Conservation (phyloP, 2,113 vertebrate genomes). For the Anthoscopus minutus region DNA sequence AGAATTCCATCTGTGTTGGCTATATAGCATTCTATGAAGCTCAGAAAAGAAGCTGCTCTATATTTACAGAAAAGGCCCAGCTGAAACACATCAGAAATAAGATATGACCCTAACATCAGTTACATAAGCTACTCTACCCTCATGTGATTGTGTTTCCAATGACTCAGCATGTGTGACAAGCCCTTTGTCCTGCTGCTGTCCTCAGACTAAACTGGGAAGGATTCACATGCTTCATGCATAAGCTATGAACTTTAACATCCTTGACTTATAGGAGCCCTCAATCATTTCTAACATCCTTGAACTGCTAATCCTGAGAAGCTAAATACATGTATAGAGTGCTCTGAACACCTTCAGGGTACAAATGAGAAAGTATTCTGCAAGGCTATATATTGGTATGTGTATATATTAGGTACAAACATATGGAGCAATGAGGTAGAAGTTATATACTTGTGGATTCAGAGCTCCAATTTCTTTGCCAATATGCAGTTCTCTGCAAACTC, state of each 20-base stretch:
- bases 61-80: constrained; percentile 51
- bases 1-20: neutral
- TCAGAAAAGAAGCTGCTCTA: constrained; percentile 43
- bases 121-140: constrained; percentile 33
- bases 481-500: neutral
- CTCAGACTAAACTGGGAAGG: constrained; percentile 20
- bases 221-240: constrained; percentile 51
- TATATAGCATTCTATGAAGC: neutral
- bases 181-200: constrained; percentile 54
- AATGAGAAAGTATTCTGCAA: neutral
- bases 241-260: constrained; percentile 50
- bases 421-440: neutral
- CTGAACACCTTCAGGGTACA: neutral
- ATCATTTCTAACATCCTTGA: neutral
- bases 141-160: constrained; percentile 55
- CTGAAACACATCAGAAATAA: constrained; percentile 67
- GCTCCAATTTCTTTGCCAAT: neutral
- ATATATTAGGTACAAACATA: neutral
- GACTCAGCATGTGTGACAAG: constrained; percentile 52
- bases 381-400: neutral
- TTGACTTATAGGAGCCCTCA: neutral
- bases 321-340: neutral
- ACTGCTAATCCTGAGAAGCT: constrained; percentile 17
- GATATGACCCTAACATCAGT: constrained; percentile 49
- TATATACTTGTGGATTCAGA: neutral